Percentiles rank a stretch among this genome's conserved stretches.
phyloP scores from a whole-genome alignment of 2,888 invertebrate genomes.

The Ellobium chinense region DNA sequence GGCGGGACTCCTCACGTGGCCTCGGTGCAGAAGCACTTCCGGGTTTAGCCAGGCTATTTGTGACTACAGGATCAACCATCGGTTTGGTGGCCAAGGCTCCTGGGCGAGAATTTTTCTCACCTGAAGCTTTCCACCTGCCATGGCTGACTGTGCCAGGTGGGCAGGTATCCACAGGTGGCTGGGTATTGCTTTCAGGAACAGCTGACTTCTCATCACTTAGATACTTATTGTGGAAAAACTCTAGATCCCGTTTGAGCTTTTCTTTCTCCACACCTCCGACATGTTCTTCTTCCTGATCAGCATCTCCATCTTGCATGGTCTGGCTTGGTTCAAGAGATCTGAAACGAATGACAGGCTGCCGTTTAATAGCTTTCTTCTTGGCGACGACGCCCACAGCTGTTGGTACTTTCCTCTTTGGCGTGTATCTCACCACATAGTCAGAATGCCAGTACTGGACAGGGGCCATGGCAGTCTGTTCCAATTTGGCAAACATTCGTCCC shows the following conservation, averaged over 20 bases:
- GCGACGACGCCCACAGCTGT: neutral
- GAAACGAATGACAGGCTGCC: neutral
- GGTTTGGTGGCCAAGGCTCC: neutral
- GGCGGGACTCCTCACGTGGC: neutral
- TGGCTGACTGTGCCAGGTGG: neutral
- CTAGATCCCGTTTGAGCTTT: neutral
- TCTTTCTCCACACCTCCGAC: neutral
- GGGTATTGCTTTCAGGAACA: neutral
- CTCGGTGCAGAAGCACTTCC: neutral
- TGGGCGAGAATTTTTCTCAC: neutral
- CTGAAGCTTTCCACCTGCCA: no score
- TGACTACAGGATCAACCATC: neutral
- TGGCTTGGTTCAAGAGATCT: constrained; percentile 7
- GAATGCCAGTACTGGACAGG: constrained; percentile 57
- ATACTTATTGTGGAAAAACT: constrained; percentile 6
- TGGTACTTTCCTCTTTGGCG: constrained; percentile 46
- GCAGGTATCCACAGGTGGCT: neutral
- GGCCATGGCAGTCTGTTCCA: constrained; percentile 54
- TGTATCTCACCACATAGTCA: constrained; percentile 58
- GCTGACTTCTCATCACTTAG: neutral
- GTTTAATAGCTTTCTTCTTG: neutral
- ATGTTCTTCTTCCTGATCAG: neutral
- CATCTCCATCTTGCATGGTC: neutral
- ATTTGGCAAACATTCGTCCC: constrained; percentile 56
- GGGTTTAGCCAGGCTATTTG: neutral